Base-by-base conservation (phyloP, 2,888 invertebrate genomes). In the Protula sp. region DNA sequence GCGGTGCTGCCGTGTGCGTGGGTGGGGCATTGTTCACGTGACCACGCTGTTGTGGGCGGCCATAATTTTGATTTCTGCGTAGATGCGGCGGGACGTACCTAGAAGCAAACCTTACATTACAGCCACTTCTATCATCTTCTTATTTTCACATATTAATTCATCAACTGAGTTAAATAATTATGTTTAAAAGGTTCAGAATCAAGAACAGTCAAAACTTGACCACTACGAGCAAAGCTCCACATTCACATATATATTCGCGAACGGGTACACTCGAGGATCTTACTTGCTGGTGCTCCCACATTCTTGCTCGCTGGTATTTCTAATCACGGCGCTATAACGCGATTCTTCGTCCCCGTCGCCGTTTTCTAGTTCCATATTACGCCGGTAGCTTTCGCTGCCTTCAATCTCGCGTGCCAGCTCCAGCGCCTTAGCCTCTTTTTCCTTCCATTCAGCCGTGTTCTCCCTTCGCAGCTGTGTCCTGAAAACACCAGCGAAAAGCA, bases 351-450 rank as follows among this genome's bases (percentile, higher is more conserved):
- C 93, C 63, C 78, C 78, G 76, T 93, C 92, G 31, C 79, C 81
- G 82, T 95, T 95, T 83, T 95, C 94, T 38, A 94, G 81, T 69
- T 91, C 92, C 54, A 89, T 85, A 66, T 92, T 87, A 45, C 88
- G 88, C 77, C 89, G 89, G 77, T 92, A 91, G 58, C 86, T 84
- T 1, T 91, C 89, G 74, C 90, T 89, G 74, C 85, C 88, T 79
- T 97, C 95, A 65, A 98, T 98, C 83, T 95, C 95, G 50, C 87
- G 88, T 0, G 97, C 97, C 67, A 97, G 88, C 78, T 89, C 88
- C 54, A 89, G 88, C 0, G 97, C 98, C 78, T 91, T 89, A 19
- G 89, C 89, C 80, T 92, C 90, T 54, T 88, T 87, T 74, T 89
- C 87, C 83, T 88, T 89, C 73, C 88, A 94, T 77, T 94, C 93